phyloP scores from a whole-genome alignment of 2,888 invertebrate genomes.

The Allolobophora icterica region DNA sequence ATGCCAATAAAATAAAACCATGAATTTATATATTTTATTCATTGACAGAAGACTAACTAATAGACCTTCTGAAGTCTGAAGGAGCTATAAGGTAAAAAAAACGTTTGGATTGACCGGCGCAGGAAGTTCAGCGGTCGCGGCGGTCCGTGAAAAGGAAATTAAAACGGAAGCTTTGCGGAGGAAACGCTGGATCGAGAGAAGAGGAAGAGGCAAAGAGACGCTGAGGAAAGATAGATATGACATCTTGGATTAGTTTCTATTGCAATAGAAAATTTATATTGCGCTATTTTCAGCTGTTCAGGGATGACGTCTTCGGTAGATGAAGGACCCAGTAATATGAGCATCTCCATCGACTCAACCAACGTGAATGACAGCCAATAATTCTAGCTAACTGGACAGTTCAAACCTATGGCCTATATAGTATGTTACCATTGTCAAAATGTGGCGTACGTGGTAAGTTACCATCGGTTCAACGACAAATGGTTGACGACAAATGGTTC shows the following conservation, averaged over 20 bases:
- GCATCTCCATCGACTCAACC: not conserved
- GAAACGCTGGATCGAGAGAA: not conserved
- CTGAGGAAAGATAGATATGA: not conserved
- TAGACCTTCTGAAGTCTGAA: no score
- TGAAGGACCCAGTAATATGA: not conserved
- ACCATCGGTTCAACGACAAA: no score
- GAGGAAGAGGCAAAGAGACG: not conserved
- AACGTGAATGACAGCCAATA: no score
- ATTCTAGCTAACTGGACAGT: no score
- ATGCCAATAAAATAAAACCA: no score
- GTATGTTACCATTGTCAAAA: not conserved
- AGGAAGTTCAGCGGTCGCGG: not conserved
- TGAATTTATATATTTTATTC: no score
- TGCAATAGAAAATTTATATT: not conserved
- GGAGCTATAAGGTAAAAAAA: no score
- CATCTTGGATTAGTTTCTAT: not conserved
- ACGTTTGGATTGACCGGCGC: not conserved
- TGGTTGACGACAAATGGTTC: no score
- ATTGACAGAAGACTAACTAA: no score
- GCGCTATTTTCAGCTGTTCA: not conserved
- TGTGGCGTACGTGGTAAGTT: not conserved
- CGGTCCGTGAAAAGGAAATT: not conserved
- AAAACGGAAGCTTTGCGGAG: not conserved
- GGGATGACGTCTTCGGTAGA: not conserved
- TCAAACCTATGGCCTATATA: not conserved